Conservation (phyloP, 2,888 invertebrate species). For the Drosophila koepferae region DNA sequence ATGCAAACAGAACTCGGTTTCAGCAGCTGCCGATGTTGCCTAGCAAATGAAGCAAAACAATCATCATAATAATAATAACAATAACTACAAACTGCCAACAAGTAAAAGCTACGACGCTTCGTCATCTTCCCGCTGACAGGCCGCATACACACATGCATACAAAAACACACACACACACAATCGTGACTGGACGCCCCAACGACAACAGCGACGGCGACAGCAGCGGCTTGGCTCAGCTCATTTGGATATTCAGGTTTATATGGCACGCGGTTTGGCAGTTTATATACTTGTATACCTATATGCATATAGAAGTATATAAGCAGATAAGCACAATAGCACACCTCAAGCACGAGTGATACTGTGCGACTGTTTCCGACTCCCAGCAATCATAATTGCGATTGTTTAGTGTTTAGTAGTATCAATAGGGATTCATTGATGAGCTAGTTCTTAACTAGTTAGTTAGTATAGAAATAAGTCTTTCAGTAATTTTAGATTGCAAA, state of each 20-base stretch:
- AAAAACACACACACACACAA: constrained; percentile 13
- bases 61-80: constrained; percentile 41
- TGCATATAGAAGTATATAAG: constrained; percentile 31
- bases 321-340: constrained; percentile 19
- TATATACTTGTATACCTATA: constrained; percentile 4
- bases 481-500: too few species aligned
- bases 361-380: neutral
- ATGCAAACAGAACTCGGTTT: constrained; percentile 16
- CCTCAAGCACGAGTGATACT: constrained; percentile 26
- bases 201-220: constrained; percentile 19
- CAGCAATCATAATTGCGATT: constrained; percentile 1
- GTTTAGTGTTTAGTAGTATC: neutral
- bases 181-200: constrained; percentile 63
- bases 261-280: constrained; percentile 60
- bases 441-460: neutral
- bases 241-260: constrained; percentile 65
- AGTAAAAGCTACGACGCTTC: constrained; percentile 55
- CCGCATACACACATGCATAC: constrained; percentile 9
- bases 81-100: constrained; percentile 46
- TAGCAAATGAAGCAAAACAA: constrained; percentile 54
- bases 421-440: neutral
- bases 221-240: constrained; percentile 47
- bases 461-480: too few species aligned
- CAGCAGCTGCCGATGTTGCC: constrained; percentile 30
- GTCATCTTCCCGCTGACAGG: constrained; percentile 58